A percentile compares a stretch with the other conserved stretches of the same genome.
Evolutionary conservation across 2,888 invertebrate genomes (phyloP).

Genomic region (Hermaeophaga mercurialis): DNA sequence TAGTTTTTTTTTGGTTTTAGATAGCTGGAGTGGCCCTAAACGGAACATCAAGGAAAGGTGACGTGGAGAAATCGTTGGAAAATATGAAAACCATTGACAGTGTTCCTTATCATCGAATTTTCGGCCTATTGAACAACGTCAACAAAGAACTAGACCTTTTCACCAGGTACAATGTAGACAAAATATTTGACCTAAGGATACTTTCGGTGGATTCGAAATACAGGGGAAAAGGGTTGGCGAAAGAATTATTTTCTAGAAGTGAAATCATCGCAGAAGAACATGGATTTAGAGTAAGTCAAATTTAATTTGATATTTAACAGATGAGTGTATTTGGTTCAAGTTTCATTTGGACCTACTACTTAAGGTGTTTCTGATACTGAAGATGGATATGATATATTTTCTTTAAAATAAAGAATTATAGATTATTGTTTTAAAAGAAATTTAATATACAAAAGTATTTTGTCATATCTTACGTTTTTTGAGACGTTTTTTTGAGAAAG

Average conservation of each 20-base stretch:
- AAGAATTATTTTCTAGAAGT: conserved; percentile 70
- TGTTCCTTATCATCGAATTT: conserved; percentile 77
- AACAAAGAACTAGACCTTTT: conserved; percentile 75
- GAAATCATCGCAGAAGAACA: conserved; percentile 68
- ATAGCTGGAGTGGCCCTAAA: conserved; percentile 80
- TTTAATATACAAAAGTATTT: too few species aligned
- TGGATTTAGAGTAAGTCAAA: conserved; percentile 74
- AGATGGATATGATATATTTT: too few species aligned
- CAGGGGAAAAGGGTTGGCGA: conserved; percentile 77
- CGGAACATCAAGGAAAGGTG: conserved; percentile 75
- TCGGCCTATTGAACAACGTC: conserved; percentile 73
- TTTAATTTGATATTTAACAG: too few species aligned
- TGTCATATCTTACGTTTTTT: too few species aligned
- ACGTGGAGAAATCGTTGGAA: conserved; percentile 71
- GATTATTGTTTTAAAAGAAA: too few species aligned
- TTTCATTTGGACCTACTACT: too few species aligned
- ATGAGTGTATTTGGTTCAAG: too few species aligned
- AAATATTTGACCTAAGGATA: conserved; percentile 79
- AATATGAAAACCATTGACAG: conserved; percentile 71
- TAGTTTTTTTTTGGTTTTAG: conserved; percentile 61
- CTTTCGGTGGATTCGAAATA: conserved; percentile 75
- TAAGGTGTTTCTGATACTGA: too few species aligned
- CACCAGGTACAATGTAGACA: conserved; percentile 67
- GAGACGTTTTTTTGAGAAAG: too few species aligned
- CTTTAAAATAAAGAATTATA: too few species aligned